Base-by-base conservation (phyloP, 1,140 invertebrate species). In the Drosophila tropicalis region DNA sequence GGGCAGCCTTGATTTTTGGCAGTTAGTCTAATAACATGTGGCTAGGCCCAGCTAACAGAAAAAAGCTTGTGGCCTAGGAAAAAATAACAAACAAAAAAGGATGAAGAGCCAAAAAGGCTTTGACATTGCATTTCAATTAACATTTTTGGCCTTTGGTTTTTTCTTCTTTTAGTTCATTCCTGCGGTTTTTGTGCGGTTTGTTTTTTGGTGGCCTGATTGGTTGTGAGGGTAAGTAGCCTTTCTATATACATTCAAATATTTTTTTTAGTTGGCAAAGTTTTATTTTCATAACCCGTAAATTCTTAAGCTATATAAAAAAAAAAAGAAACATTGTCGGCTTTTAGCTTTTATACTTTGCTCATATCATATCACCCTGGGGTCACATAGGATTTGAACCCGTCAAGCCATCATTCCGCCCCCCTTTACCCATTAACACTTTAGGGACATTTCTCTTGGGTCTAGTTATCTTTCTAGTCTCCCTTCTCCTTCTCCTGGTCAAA, bases 381-480 rank as follows among this genome's bases (percentile, higher is more conserved):
- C 82, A 87, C 63, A 85, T 76, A 65, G 65, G 64, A 22, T 15
- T 22, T 51, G 19, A 51, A 51, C 17, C 25, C 19, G 22, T 22
- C 39, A 44, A 22, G 17, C 36, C 25, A 60, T 29, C 54, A 40
- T 63, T 60, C 15, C 54, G 2, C 55, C 67, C 75, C 55, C 70
- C 75, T 71, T 54, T 67, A 47, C 73, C 76, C 73, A 51, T 87
- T 83, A 87, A 76, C 76, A 86, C 67, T 81, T 86, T 72, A 78
- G 63, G 15, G 41, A n/a, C 58, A 63, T 57, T 13, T 70, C 83
- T 66, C 83, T 73, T 47, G 83, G 83, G 83, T 67, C 83, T 87
- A 87, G 67, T 86, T 86, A 69, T 67, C 67, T 68, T 64, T 10
- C 13, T 29, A 0, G 5, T 29, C 29, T 6, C 29, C 5, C 29